Evolutionary conservation across 1,140 invertebrate genomes (phyloP), one percentile per base, ranked within the genome.

Genomic region (Samia ricini): DNA sequence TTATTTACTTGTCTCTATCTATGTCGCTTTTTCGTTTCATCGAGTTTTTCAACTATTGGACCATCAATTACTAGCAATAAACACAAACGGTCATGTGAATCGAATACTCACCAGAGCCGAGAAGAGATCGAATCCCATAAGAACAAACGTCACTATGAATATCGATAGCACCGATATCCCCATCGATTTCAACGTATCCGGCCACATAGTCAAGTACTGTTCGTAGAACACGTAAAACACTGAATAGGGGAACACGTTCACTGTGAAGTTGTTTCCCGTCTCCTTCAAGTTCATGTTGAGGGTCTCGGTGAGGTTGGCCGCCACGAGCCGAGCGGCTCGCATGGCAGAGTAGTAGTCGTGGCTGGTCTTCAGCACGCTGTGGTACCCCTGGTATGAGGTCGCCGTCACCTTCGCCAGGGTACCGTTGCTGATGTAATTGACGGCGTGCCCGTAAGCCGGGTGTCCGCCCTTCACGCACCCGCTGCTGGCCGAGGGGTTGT

Each of bases 171-270:
- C 90, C 2, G 98, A 99, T 54, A 99, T 95, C 4, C 94, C 93
- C 79, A 99, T 92, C 76, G 97, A 98, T 70, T 95, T 93, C 4
- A 99, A 75, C 0, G 97, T 97, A 72, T 99, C 97, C 0, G 94
- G 91, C 95, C 98, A 98, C 93, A 99, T 98, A 4, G 97, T 99
- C 63, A 99, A 91, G 89, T 99, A 99, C 91, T 99, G 99, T 86
- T 99, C 99, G 81, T 99, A 99, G 90, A 99, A 99, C 10, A 99
- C 98, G 82, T 99, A 99, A 89, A 99, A 99, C 21, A 99, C 94
- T 68, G 98, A 98, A 91, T 99, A 99, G 0, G 98, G 97, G 87
- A 99, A 99, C n/a, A 99, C 97, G 89, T 95, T 94, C 33, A 96
- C 92, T 4, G 92, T 91, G 2, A 88, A 64, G 22, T 90, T 92